phyloP scores from a whole-genome alignment of 2,113 vertebrate species.

The Aplodontia rufa region DNA sequence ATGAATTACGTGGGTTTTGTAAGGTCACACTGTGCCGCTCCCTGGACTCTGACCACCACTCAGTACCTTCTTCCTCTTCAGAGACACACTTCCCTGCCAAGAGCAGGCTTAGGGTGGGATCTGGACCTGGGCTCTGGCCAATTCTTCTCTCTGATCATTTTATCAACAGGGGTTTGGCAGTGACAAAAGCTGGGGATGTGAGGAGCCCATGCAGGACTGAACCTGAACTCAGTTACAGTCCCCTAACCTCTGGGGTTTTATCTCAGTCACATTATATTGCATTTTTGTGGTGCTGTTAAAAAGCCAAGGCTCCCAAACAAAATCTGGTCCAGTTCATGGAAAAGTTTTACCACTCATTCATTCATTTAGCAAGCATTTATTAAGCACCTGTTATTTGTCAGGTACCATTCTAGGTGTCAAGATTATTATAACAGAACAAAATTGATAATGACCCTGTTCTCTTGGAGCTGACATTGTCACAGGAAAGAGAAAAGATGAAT shows the following conservation, averaged over 20 bases:
- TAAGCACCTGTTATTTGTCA: background rate
- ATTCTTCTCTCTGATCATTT: background rate
- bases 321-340: background rate
- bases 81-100: background rate
- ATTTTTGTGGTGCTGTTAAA: background rate
- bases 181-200: background rate
- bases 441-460: background rate
- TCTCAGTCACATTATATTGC: background rate
- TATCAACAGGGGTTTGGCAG: background rate
- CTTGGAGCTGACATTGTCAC: background rate
- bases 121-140: accelerated
- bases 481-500: background rate
- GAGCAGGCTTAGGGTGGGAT: background rate
- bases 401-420: background rate
- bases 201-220: background rate
- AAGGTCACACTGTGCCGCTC: background rate
- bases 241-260: background rate
- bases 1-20: background rate
- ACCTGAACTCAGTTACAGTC: accelerated
- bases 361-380: background rate
- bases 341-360: background rate
- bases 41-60: conserved; percentile 1
- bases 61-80: background rate
- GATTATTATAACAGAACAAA: background rate
- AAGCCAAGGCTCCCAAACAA: background rate